These are phyloP conservation scores for Agrotis exclamationis DNA, from an alignment of 2,888 invertebrate genomes.

Conservation along the genomic window DNA sequence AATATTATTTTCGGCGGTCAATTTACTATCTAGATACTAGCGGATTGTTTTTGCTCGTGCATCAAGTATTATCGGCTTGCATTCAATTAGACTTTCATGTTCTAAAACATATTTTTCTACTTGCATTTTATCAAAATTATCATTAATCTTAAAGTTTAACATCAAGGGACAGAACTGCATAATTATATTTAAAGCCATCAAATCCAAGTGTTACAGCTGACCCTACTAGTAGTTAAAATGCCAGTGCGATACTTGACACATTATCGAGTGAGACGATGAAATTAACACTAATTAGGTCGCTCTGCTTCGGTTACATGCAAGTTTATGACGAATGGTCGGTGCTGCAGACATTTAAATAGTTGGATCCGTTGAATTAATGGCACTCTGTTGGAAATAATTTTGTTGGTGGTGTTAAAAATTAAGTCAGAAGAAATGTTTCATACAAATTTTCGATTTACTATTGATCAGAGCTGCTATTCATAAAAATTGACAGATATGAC, in stretches of 20 bases:
- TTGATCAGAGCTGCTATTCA: no score
- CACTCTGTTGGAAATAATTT: neutral
- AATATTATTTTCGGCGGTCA: no score
- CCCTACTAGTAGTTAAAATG: constrained; percentile 45
- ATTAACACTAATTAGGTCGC: constrained; percentile 68
- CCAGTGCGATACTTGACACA: constrained; percentile 60
- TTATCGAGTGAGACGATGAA: constrained; percentile 58
- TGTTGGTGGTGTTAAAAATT: neutral
- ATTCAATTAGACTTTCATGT: neutral
- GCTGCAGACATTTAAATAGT: neutral
- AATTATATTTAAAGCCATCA: neutral
- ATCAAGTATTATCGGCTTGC: neutral
- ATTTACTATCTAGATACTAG: neutral
- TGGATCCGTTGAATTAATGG: neutral
- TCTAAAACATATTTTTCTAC: neutral
- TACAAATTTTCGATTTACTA: no score
- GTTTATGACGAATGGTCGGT: constrained; percentile 35
- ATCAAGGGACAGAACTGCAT: neutral
- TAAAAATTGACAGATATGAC: no score
- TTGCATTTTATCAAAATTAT: neutral
- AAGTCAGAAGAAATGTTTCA: neutral
- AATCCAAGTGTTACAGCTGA: constrained; percentile 27
- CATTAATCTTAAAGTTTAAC: neutral
- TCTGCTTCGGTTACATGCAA: constrained; percentile 53
- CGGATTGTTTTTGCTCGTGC: neutral